Base-by-base conservation (phyloP, 2,797 vertebrate genomes). In the Psittacula echo region DNA sequence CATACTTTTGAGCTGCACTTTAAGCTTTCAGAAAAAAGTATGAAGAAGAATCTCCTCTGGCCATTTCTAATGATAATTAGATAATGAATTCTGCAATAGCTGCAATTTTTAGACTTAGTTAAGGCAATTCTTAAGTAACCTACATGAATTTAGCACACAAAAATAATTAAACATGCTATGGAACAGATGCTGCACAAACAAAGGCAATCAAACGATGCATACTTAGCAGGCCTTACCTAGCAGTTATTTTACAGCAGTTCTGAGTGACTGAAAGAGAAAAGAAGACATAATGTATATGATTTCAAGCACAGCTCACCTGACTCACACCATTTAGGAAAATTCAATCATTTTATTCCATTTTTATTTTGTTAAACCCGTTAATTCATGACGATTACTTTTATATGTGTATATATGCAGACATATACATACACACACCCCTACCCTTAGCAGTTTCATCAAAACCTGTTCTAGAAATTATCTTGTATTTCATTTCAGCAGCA, bases 51-150 rank as follows among this genome's bases (percentile, higher is more conserved):
- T 65, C 42, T 88, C 87, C 68, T 90, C 89, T 94, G 94, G 70
- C 95, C 75, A 72, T 84, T 70, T 85, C 86, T 95, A 85, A 89
- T 68, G 93, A 89, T 93, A 95, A 96, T 87, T 72, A 87, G 85
- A 77, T 85, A 76, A 87, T 88, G 79, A 96, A 93, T 93, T 95
- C 87, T 91, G 85, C 80, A 92, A 90, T 92, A 87, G 90, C 95
- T 89, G 90, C 89, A 89, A 79, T 94, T 94, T 95, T 95, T 95
- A 96, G 91, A 92, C 93, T 94, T 93, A 87, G 90, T 92, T 92
- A 95, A 95, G 91, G 92, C 91, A 95, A 93, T 96, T 97, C 68
- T 95, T 93, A 61, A 96, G 93, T 94, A 97, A 96, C 96, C 92
- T 95, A 64, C 94, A 72, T 74, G 88, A 94, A 96, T 95, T 96